Base-by-base conservation (phyloP, 2,113 vertebrate genomes). In the Cyanistes caeruleus region DNA sequence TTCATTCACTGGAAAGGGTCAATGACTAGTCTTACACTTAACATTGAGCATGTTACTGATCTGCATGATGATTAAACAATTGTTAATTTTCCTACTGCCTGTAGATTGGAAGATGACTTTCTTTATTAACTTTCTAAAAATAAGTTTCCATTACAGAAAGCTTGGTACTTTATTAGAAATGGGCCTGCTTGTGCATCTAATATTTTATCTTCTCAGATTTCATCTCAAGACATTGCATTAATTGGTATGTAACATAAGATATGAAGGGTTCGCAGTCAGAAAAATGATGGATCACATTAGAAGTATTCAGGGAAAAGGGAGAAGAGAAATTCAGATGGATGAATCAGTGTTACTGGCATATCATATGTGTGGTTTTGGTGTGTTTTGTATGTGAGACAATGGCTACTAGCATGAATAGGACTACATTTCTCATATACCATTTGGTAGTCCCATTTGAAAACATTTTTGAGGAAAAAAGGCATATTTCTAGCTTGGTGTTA, bases 121-220 rank as follows among this genome's bases (percentile, higher is more conserved):
- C 35, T 82, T 82, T 82, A 75, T 90, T 88, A 83, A 52, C 39
- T 51, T 92, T 48, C 82, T 88, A 88, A 92, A 95, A 95, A 79
- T 90, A 87, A 67, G 9, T 55, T 83, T 67, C 52, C 23, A 64
- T 85, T 95, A 64, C 48, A 68, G 75, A 72, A 93, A 88, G 3
- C 39, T 39, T 27, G 8, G 13, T 55, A 56, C 7, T 72, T 93
- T 39, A 83, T 68, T 82, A 76, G 52, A 49, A 87, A 85, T 30
- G 46, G 58, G 18, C 16, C 52, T 81, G 18, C 56, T 72, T 79
- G 52, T 67, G 25, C 35, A 68, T 79, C 35, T 11, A 60, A 55
- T 84, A 62, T 53, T 91, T 77, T 60, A 43, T 46, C 58, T 73
- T 84, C 60, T 68, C 53, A 56, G n/a, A 87, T 77, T 84, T 81